Base-by-base conservation (phyloP, 2,113 vertebrate genomes). In the Corynorhinus townsendii region DNA sequence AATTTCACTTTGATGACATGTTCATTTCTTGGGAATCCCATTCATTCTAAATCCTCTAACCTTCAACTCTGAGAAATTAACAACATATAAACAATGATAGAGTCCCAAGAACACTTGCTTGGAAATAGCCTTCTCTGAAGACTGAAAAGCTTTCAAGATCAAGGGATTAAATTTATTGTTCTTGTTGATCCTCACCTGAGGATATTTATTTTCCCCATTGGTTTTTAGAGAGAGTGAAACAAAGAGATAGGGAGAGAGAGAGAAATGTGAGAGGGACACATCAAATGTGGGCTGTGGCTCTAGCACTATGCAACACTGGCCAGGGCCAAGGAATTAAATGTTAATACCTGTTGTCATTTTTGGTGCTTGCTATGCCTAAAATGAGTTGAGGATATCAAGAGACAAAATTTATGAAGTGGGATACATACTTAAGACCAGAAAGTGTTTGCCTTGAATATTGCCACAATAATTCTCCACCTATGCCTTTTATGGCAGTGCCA, bases 321-420 rank as follows among this genome's bases (percentile, higher is more conserved):
- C 62, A 64, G 62, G 28, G 62, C 59, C 59, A 28, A 30, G 59
- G 20, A 12, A 45, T 72, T 89, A 69, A 56, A 66, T 90, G 33
- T 56, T 59, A 87, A 93, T 88, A 14, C 11, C 28, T 87, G 26
- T 56, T 35, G 56, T 79, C 26, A 90, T 87, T 79, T 84, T 59
- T 43, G 38, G 8, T 38, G 43, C 33, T 83, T 38, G 43, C 28
- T 79, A 40, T 79, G 14, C 20, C 30, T 59, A 59, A 71, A 69
- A 49, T 66, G 28, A 76, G 17, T 2, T 71, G 14, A 84, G 1
- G 3, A 11, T 79, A 49, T 86, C 47, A 19, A 12, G 38, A 47
- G 54, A 59, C 15, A 86, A 5, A 47, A 49, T 30, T 45, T 49
- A 59, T 47, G 11, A 72, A 86, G 8, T 45, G 4, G 1, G 2